Conservation (phyloP, 2,888 invertebrate species). For the Thymelicus sylvestris region DNA sequence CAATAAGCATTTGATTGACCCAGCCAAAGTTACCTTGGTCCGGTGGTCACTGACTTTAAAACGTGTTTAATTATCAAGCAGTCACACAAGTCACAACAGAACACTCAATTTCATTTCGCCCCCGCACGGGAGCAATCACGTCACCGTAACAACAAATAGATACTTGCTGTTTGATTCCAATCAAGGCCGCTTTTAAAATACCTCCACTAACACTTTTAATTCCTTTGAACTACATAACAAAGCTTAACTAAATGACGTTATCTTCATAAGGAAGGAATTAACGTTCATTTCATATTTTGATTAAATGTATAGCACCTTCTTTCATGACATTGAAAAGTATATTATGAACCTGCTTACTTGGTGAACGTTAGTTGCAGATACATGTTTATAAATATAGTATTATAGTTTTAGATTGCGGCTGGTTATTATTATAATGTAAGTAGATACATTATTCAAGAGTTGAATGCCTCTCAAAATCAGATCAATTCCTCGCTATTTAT, state of each 20-base stretch:
- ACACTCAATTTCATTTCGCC: constrained; percentile 71
- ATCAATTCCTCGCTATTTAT: no score
- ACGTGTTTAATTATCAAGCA: neutral
- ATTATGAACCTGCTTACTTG: neutral
- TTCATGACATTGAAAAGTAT: constrained; percentile 2
- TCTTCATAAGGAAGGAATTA: constrained; percentile 1
- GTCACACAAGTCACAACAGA: neutral
- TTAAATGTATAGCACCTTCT: neutral
- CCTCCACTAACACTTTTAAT: constrained; percentile 10
- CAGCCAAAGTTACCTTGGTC: no score
- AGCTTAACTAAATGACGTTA: constrained; percentile 3
- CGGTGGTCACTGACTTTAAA: no score
- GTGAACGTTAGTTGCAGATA: neutral
- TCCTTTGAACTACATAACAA: constrained; percentile 9
- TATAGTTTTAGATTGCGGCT: no score
- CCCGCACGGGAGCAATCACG: constrained; percentile 64
- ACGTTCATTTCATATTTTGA: neutral
- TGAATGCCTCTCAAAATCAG: no score
- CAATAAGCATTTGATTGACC: no score
- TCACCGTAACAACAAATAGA: constrained; percentile 60
- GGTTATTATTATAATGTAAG: no score
- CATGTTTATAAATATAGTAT: no score
- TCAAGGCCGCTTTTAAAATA: constrained; percentile 49
- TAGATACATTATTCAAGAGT: no score
- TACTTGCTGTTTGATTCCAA: constrained; percentile 47